Conservation (phyloP, 2,113 vertebrate species). For the Galemys pyrenaicus region DNA sequence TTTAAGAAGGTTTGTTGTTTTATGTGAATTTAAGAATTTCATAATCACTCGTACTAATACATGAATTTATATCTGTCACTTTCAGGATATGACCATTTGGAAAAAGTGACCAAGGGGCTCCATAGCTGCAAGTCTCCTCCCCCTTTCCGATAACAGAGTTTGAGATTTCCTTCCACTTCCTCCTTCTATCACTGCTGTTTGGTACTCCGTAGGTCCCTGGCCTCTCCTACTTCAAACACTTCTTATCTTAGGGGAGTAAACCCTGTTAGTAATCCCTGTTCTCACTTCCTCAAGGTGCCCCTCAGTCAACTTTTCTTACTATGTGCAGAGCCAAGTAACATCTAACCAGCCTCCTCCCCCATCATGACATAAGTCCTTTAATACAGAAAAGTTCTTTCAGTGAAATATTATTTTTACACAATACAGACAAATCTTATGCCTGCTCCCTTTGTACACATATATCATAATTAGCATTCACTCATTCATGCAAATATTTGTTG, state of each 20-base stretch:
- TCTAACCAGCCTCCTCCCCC: background rate
- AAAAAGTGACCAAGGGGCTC: background rate
- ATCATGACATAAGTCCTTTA: background rate
- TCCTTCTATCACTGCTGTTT: background rate
- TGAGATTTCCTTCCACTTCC: slow-evolving; percentile 55
- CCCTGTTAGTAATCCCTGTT: background rate
- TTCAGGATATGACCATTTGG: background rate
- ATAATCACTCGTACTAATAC: background rate
- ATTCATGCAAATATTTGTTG: background rate
- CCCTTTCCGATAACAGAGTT: slow-evolving; percentile 42
- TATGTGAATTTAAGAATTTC: background rate
- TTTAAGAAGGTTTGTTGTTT: background rate
- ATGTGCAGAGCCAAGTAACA: background rate
- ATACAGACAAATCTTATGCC: background rate
- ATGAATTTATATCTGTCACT: background rate
- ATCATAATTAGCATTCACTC: background rate
- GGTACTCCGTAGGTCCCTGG: background rate
- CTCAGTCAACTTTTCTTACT: background rate
- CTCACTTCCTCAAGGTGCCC: background rate
- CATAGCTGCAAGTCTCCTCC: background rate
- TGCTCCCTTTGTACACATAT: background rate
- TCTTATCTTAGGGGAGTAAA: slow-evolving; percentile 48
- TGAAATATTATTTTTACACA: background rate
- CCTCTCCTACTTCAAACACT: background rate
- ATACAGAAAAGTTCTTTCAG: background rate